Base-by-base conservation (phyloP, 2,113 vertebrate species). In the Rhynchopsitta pachyrhyncha region DNA sequence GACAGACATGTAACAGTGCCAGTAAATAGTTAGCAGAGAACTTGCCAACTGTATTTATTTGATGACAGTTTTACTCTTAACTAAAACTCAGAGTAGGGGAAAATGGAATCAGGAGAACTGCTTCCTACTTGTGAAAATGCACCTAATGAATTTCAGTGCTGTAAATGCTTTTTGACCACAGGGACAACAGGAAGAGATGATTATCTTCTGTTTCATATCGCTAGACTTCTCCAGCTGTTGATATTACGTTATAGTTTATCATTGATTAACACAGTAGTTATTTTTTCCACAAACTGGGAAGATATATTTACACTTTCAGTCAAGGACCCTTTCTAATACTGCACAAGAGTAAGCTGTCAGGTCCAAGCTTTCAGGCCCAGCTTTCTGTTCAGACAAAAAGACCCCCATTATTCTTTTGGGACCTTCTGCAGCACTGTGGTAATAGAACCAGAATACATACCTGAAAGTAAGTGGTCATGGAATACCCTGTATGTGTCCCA, bases 381-480 rank as follows among this genome's bases (percentile, higher is more conserved):
- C 49, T 59, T 59, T 53, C 62, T 78, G 11, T 78, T 77, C 3
- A 7, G 69, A 59, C 31, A 16, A 5, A 80, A 82, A 39, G 64
- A 47, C 33, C 15, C 2, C 31, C 39, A 0, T 33, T 47, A 39
- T 0, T 1, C 39, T 59, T 76, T 35, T 17, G 31, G 39, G 53
- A 27, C 63, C 39, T 25, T 46, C 35, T 42, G 19, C 17, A 35
- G 41, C 10, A 27, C 47, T 91, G 16, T 42, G 25, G 17, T 71
- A 19, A 68, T 24, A 63, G 42, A 81, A 27, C 14, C 6, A 57
- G 53, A 13, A 12, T 50, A 35, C 57, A 29, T 3, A n/a, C 16
- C 41, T 63, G 57, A 53, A 70, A 74, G 7, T 25, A 28, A 69
- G 17, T 37, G 20, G 23, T n/a, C 14, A 4, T 55, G 35, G 66